A percentile compares a stretch with the other conserved stretches of the same genome.
Conservation (phyloP, 1,140 invertebrate genomes). For the Nasonia longicornis region DNA sequence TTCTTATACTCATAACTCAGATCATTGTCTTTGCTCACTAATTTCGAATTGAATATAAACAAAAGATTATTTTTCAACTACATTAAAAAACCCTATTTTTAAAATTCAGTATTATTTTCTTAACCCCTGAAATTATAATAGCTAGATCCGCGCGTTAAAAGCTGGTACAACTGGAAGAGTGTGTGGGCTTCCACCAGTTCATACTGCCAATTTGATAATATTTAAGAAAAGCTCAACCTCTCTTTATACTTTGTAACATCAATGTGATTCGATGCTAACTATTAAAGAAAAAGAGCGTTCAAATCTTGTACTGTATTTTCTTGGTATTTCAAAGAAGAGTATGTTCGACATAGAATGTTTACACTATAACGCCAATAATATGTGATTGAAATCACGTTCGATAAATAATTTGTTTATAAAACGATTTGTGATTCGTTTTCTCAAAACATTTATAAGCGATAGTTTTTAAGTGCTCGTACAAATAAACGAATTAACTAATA, state of each 20-base stretch:
- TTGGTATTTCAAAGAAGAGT: background rate
- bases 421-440: constrained; percentile 26
- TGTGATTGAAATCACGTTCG: constrained; percentile 29
- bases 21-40: background rate
- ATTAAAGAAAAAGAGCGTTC: background rate
- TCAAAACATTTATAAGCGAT: constrained; percentile 29
- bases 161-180: background rate
- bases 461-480: constrained; percentile 46
- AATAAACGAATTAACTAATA: constrained; percentile 26
- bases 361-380: background rate
- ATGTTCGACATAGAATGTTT: background rate
- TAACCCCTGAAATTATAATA: background rate
- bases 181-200: constrained; percentile 3
- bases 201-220: constrained; percentile 9
- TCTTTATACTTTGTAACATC: background rate
- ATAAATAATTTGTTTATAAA: constrained; percentile 5
- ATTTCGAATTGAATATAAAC: background rate
- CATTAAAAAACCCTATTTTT: background rate
- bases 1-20: background rate
- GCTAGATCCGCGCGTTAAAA: background rate
- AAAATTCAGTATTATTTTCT: constrained; percentile 24
- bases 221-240: background rate
- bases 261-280: constrained; percentile 8
- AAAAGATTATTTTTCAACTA: background rate
- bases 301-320: background rate